phyloP scores from a whole-genome alignment of 2,797 vertebrate species.

The Notolabrus celidotus region DNA sequence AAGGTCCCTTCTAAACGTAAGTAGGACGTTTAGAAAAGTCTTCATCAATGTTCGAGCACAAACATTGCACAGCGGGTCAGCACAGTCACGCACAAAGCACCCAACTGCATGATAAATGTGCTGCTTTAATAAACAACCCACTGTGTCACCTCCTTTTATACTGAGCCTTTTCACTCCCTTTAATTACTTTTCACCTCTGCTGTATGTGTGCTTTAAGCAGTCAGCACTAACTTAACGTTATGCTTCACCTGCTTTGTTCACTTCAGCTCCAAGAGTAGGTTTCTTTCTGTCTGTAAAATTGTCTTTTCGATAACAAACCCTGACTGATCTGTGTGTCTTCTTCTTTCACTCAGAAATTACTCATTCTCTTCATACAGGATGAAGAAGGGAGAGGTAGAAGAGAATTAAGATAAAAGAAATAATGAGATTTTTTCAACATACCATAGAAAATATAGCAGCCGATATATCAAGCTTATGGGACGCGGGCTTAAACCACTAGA shows the following conservation, averaged over 20 bases:
- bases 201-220: background rate
- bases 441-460: no score
- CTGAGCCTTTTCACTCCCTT: conserved; percentile 1
- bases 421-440: no score
- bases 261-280: background rate
- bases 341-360: background rate
- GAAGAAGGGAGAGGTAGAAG: background rate
- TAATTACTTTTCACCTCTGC: background rate
- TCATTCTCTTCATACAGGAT: background rate
- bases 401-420: no score
- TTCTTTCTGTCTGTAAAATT: background rate
- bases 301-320: background rate
- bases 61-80: conserved; percentile 20
- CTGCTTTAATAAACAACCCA: conserved; percentile 23
- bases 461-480: no score
- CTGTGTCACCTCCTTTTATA: conserved; percentile 1
- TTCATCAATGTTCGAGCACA: background rate
- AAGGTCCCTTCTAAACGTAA: conserved; percentile 68
- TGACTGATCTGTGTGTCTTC: background rate
- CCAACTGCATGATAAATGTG: conserved; percentile 28
- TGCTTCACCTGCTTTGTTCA: background rate
- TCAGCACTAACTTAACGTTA: background rate
- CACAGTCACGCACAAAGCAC: conserved; percentile 27
- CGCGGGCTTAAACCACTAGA: no score
- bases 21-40: conserved; percentile 45